These are phyloP conservation scores for Eledona agricola DNA, from an alignment of 2,888 invertebrate species.

Conservation along the genomic window DNA sequence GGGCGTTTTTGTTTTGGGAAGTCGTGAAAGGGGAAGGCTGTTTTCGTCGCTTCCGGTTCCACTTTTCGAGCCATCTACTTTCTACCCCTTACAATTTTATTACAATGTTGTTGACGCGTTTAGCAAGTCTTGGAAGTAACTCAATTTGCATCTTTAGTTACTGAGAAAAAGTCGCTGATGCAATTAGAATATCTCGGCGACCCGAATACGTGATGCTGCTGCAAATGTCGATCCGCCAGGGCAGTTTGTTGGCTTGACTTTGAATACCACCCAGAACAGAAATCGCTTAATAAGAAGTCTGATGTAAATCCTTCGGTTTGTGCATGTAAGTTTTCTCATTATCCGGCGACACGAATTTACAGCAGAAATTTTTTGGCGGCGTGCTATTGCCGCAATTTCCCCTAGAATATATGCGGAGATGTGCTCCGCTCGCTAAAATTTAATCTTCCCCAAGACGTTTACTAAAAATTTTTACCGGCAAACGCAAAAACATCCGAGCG, in stretches of 20 bases:
- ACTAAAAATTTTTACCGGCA: constrained; percentile 9
- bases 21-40: not conserved
- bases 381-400: constrained; percentile 20
- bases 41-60: not conserved
- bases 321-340: constrained; percentile 32
- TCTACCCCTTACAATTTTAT: constrained; percentile 14
- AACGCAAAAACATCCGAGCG: constrained; percentile 10
- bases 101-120: constrained; percentile 23
- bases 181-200: constrained; percentile 26
- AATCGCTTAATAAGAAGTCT: constrained; percentile 10
- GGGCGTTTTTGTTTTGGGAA: not conserved
- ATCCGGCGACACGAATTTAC: constrained; percentile 22
- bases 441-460: constrained; percentile 23
- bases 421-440: constrained; percentile 19
- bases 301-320: too few relatives aligned
- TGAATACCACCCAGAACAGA: constrained; percentile 4
- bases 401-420: constrained; percentile 21
- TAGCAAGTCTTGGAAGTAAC: constrained; percentile 23
- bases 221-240: constrained; percentile 13
- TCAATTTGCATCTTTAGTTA: constrained; percentile 23
- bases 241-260: constrained; percentile 5
- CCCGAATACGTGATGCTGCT: constrained; percentile 16
- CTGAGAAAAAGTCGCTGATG: constrained; percentile 18
- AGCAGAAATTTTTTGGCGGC: constrained; percentile 22
- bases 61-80: constrained; percentile 4